Evolutionary conservation across 2,888 invertebrate genomes (phyloP).

Genomic region (Nomada goodeniana): DNA sequence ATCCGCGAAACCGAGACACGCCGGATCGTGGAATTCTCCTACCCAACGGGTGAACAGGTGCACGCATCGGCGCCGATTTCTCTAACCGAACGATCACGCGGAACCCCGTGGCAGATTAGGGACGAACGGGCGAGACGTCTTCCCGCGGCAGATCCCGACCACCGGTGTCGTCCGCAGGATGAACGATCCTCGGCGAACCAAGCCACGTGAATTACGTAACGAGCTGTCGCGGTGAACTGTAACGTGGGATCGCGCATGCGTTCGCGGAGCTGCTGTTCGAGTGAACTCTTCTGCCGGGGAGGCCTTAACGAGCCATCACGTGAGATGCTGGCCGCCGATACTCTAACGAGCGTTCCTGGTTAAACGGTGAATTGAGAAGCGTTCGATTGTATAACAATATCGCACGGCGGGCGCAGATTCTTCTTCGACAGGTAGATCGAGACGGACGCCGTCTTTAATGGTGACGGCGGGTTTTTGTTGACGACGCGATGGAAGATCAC

Average conservation of each 20-base stretch:
- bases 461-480: too few species aligned
- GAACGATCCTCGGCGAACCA: constrained; percentile 20
- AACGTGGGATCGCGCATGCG: constrained; percentile 33
- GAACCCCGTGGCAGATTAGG: constrained; percentile 16
- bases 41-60: constrained; percentile 48
- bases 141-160: neutral
- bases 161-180: constrained; percentile 20
- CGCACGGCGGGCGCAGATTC: neutral
- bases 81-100: constrained; percentile 13
- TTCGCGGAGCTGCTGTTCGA: neutral
- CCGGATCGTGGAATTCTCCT: constrained; percentile 20
- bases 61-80: constrained; percentile 41
- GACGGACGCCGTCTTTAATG: too few species aligned
- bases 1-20: constrained; percentile 42
- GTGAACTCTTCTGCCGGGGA: neutral
- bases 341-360: constrained; percentile 11
- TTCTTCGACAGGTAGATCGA: too few species aligned
- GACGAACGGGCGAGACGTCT: constrained; percentile 9
- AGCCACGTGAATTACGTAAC: constrained; percentile 22
- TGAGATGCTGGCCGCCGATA: neutral
- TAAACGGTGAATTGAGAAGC: neutral
- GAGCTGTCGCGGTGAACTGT: constrained; percentile 24
- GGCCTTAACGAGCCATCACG: constrained; percentile 10
- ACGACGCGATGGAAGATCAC: too few species aligned
- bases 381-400: neutral